Base-by-base conservation (phyloP, 2,113 vertebrate genomes). In the Oryzias curvinotus region DNA sequence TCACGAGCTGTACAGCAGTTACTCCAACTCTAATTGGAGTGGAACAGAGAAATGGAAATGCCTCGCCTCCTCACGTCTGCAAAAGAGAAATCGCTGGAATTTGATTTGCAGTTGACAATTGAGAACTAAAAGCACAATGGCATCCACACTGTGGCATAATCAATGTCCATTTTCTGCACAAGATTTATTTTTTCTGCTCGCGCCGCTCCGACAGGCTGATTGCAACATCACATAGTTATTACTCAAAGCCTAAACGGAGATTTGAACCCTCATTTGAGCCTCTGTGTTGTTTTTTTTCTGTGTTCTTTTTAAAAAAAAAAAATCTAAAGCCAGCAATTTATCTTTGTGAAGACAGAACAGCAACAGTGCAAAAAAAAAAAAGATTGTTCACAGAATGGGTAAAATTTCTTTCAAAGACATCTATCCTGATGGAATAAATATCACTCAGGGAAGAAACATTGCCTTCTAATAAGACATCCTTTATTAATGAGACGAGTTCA, bases 171-270 rank as follows among this genome's bases (percentile, higher is more conserved):
- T 80, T 61, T 70, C 49, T 36, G 52, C 52, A 61, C 54, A 67
- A 80, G 73, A 84, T 78, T 80, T 68, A 66, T n/a, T 62, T 73
- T 76, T 76, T 50, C 77, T 68, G 69, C 23, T 4, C 47, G 49
- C 12, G 0, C 28, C 44, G 19, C 42, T 55, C 7, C n/a, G n/a
- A 42, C 43, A 51, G 41, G 51, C 41, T n/a, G 56, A 62, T 45
- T 62, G 56, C 57, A 67, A 49, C 17, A 18, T 70, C 61, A 57
- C 77, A 58, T 73, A 46, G 59, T 65, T 46, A 71, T 63, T 52
- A 52, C 77, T 78, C 25, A 36, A 46, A 67, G 75, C 64, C 57
- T 64, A 46, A 67, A 52, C 57, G 54, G 43, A 72, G 52, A 77
- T 55, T 75, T 72, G 45, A 41, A 51, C 59, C 43, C 51, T 44